Evolutionary conservation across 2,888 invertebrate genomes (phyloP).

Genomic region (Cephus spinipes): DNA sequence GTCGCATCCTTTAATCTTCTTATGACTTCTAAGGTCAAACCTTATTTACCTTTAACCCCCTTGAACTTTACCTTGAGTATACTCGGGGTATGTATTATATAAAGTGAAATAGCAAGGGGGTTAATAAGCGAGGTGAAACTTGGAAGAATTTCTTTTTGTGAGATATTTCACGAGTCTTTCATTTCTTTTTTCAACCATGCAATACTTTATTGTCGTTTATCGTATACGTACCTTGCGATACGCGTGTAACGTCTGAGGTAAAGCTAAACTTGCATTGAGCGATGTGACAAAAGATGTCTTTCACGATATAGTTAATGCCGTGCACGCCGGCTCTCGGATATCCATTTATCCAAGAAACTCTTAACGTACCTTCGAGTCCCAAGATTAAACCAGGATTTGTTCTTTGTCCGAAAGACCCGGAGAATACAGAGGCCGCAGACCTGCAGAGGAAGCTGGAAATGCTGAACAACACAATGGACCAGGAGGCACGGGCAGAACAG

Average conservation of each 20-base stretch:
- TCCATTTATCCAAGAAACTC: not conserved
- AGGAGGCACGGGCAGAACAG: constrained; percentile 83
- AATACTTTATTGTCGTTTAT: not conserved
- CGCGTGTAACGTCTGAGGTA: not conserved
- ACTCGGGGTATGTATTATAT: no score
- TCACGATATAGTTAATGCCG: not conserved
- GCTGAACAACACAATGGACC: constrained; percentile 91
- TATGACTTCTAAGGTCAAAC: not conserved
- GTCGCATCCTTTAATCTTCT: not conserved
- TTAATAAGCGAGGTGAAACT: not conserved
- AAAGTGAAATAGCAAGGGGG: no score
- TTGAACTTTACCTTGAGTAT: no score
- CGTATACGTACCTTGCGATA: not conserved
- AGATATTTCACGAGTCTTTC: not conserved
- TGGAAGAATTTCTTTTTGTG: not conserved
- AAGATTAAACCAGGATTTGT: constrained; percentile 1
- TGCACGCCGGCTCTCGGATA: not conserved
- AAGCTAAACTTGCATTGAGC: not conserved
- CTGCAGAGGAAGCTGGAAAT: constrained; percentile 91
- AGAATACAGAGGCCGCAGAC: constrained; percentile 87
- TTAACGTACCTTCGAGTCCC: not conserved
- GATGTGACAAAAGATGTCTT: not conserved
- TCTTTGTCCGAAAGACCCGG: constrained; percentile 77
- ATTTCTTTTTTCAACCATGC: not conserved
- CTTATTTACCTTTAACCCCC: no score